Evolutionary conservation across 2,888 invertebrate genomes (phyloP), one percentile per base, ranked within the genome.

Genomic region (Mesorhabditis belari): DNA sequence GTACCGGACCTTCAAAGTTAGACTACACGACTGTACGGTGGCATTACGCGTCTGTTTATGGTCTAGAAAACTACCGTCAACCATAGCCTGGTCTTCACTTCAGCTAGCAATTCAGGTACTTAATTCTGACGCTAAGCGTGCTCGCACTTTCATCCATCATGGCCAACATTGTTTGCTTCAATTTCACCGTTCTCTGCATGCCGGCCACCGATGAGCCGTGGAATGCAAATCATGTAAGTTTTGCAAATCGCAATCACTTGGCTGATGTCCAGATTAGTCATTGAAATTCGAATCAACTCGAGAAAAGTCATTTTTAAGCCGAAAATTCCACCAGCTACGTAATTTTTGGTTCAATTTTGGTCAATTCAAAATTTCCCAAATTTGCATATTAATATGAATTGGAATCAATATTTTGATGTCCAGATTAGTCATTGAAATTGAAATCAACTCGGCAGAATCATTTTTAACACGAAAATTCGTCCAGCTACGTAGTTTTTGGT

Each of bases 151-250:
- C 79, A 1, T 72, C 73, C 25, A 71, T 79, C 54, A 72, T 79
- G 68, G 72, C 74, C 56, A 79, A 79, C 63, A 76, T 79, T 49
- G 66, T 79, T 49, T 75, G 74, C 44, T 79, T 78, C 69, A 79
- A 79, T 62, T 79, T 79, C 66, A 75, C 77, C 2, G 65, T 74
- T 1, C 63, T 74, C n/a, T 74, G 72, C 49, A 74, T 74, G 74
- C 73, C 73, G 0, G 69, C 65, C 3, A 65, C 57, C n/a, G 57
- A 62, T 2, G 70, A 70, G 57, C 5, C 61, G 3, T 29, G 51
- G 21, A 55, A 63, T 19, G 58, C n/a, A 1, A 70, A 70, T 26
- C 60, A 66, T 24, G 59, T 63, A 4, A 51, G 62, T 55, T 17
- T 19, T 9, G 12, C n/a, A n/a, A n/a, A n/a, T n/a, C n/a, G n/a